Base-by-base conservation (phyloP, 2,888 invertebrate genomes). In the Pyrocoelia pectoralis region DNA sequence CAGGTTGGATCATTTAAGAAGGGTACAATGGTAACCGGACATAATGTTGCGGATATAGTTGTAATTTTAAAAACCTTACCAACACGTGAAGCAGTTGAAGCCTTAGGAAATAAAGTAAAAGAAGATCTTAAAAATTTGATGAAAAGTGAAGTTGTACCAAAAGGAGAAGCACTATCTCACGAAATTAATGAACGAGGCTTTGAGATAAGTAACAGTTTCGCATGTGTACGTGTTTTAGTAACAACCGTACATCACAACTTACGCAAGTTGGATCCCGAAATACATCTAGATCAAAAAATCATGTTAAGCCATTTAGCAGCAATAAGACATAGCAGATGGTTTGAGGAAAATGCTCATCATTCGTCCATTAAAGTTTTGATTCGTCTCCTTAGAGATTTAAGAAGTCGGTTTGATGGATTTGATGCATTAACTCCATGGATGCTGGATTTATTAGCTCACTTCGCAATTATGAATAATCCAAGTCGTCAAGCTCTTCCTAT, bases 1-100 rank as follows among this genome's bases (percentile, higher is more conserved):
- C 97, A 97, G 82, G 98, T 99, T 5, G 98, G 98, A 0, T 96
- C 98, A 0, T 98, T 95, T 81, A 98, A 98, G 81, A 98, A 98
- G 77, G 97, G 98, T 1, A 98, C 98, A 0, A 97, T 98, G 93
- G 89, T 98, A 78, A 91, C 94, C 0, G 96, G 97, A 1, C 94
- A 94, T 81, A 97, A 96, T 79, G 91, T 96, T 0, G 98, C 98
- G 0, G 98, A 98, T 76, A 92, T 98, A 66, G 98, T 98, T 0
- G 97, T 98, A 0, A 95, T 98, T 68, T 86, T 98, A 67, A 98
- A 98, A 84, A 97, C 98, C 0, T 80, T 98, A 56, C 98, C 98
- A 0, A 97, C 97, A 0, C 94, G 94, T 76, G 97, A 98, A 80
- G 95, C 97, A 0, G 95, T 97, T 0, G 94, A 95, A 73, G 95